These are phyloP conservation scores for Musca vetustissima DNA, from an alignment of 1,140 invertebrate species.

Conservation along the genomic window DNA sequence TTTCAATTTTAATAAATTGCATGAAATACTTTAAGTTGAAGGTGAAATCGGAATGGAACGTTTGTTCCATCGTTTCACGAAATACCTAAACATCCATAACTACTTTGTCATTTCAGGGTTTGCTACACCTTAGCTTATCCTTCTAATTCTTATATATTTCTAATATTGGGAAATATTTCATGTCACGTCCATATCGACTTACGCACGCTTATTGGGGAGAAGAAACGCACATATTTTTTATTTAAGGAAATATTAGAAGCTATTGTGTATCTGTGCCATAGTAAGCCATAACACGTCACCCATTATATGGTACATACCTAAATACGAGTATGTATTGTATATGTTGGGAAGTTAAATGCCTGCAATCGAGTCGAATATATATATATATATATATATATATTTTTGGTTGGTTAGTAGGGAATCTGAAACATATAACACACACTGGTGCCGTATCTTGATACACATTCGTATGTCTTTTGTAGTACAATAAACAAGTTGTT, in stretches of 20 bases:
- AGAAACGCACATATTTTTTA: too few relatives aligned
- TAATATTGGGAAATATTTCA: conserved; percentile 15
- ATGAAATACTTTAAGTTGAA: conserved; percentile 12
- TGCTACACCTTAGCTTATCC: too few relatives aligned
- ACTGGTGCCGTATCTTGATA: too few relatives aligned
- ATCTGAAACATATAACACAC: too few relatives aligned
- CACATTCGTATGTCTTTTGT: too few relatives aligned
- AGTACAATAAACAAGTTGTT: too few relatives aligned
- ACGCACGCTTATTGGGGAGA: conserved; percentile 4
- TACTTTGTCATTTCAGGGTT: not conserved
- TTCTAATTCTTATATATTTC: conserved; percentile 1
- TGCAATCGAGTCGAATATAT: too few relatives aligned
- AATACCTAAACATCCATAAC: not conserved
- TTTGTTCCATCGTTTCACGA: not conserved
- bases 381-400: too few relatives aligned
- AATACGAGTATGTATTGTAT: too few relatives aligned
- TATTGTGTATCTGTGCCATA: not conserved
- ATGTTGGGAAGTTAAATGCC: too few relatives aligned
- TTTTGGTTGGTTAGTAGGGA: too few relatives aligned
- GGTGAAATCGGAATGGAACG: not conserved
- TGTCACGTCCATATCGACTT: conserved; percentile 2
- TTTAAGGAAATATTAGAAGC: not conserved
- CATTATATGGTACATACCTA: too few relatives aligned
- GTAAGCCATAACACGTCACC: not conserved
- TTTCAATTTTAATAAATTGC: not conserved